A percentile compares a stretch with the other conserved stretches of the same genome.
These are phyloP conservation scores for Actenoides lindsayi DNA, from an alignment of 2,113 vertebrate genomes.

Conservation along the genomic window DNA sequence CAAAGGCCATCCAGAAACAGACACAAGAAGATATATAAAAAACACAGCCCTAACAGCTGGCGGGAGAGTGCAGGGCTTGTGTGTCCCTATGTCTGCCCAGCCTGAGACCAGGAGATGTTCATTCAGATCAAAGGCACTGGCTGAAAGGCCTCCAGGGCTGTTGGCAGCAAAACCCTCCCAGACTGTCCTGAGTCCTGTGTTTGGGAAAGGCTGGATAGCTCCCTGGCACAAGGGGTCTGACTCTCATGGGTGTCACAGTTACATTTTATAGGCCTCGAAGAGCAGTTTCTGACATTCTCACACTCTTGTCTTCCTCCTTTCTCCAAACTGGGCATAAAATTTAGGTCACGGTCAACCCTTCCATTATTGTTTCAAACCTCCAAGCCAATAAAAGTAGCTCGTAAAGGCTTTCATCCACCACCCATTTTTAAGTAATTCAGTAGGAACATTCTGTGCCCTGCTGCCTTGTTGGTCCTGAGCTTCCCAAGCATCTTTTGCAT, in stretches of 20 bases:
- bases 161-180: background rate
- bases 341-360: slow-evolving; percentile 12
- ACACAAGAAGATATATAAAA: background rate
- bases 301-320: background rate
- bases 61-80: no score
- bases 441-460: background rate
- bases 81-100: background rate
- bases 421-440: background rate
- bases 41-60: background rate
- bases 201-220: background rate
- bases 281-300: background rate
- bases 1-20: background rate
- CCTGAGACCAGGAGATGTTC: background rate
- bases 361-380: slow-evolving; percentile 24
- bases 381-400: slow-evolving; percentile 48
- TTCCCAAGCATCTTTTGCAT: background rate
- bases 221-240: background rate
- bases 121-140: background rate
- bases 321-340: background rate
- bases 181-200: background rate
- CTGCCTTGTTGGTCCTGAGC: background rate
- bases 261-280: background rate
- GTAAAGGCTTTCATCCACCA: slow-evolving; percentile 10
- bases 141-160: background rate
- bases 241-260: background rate